These are phyloP conservation scores for Nemotelus nigrinus DNA, from an alignment of 2,888 invertebrate species.

Conservation along the genomic window DNA sequence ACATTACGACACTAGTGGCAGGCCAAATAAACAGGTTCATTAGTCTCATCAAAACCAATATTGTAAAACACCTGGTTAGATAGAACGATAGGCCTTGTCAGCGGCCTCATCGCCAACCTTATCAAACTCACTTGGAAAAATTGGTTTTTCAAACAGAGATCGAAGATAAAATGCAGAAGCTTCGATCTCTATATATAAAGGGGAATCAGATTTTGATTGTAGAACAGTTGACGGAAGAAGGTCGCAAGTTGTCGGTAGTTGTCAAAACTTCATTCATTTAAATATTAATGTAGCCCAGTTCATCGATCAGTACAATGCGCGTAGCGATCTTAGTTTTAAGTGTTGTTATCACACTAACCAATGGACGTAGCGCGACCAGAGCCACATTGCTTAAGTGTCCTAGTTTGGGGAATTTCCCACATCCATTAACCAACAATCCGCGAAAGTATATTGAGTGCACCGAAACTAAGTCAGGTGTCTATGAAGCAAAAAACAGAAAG, in stretches of 20 bases:
- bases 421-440: constrained; percentile 15
- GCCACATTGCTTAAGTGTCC: constrained; percentile 24
- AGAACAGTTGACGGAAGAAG: constrained; percentile 23
- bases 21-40: constrained; percentile 12
- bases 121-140: constrained; percentile 39
- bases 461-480: not conserved
- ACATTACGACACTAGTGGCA: not conserved
- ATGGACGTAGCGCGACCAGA: constrained; percentile 18
- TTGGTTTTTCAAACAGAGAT: constrained; percentile 32
- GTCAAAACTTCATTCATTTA: not conserved
- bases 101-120: constrained; percentile 16
- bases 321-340: constrained; percentile 27
- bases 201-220: constrained; percentile 17
- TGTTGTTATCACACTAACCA: constrained; percentile 27
- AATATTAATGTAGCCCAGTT: constrained; percentile 23
- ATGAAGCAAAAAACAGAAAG: not conserved
- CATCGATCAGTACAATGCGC: constrained; percentile 1
- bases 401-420: constrained; percentile 28
- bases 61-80: constrained; percentile 27
- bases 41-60: constrained; percentile 8
- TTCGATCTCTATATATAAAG: constrained; percentile 39
- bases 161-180: constrained; percentile 3
- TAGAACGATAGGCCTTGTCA: constrained; percentile 23
- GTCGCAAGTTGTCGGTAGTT: constrained; percentile 23
- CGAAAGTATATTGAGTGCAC: constrained; percentile 33